phyloP scores from a whole-genome alignment of 2,888 invertebrate genomes.

The Baronia brevicornis region DNA sequence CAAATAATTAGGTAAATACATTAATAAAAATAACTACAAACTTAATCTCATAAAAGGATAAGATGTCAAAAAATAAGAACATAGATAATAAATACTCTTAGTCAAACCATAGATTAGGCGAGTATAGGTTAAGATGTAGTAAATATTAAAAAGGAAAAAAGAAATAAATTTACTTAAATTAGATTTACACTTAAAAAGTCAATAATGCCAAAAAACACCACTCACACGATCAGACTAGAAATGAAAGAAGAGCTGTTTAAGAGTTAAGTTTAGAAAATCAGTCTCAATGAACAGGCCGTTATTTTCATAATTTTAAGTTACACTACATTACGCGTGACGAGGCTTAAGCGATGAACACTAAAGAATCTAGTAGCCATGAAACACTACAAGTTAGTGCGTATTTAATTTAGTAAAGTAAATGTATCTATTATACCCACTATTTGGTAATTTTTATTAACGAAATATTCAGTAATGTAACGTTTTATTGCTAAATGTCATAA shows the following conservation, averaged over 20 bases:
- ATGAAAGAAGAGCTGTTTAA: conserved; percentile 42
- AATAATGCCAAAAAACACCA: conserved; percentile 5
- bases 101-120: no score
- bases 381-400: neutral
- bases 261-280: conserved; percentile 70
- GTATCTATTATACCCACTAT: no score
- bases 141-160: no score
- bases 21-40: neutral
- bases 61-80: no score
- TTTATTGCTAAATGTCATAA: no score
- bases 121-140: no score
- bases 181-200: neutral
- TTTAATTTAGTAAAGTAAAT: no score
- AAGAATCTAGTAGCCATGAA: conserved; percentile 7
- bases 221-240: conserved; percentile 30
- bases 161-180: no score
- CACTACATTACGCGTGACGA: conserved; percentile 31
- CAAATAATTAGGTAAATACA: neutral
- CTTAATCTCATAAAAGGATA: no score
- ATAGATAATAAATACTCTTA: no score
- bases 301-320: conserved; percentile 50
- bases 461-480: no score
- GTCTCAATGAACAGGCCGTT: conserved; percentile 73
- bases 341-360: conserved; percentile 29
- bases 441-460: no score